Evolutionary conservation across 2,113 vertebrate species (phyloP).

Genomic region (Coptodon rendalli): DNA sequence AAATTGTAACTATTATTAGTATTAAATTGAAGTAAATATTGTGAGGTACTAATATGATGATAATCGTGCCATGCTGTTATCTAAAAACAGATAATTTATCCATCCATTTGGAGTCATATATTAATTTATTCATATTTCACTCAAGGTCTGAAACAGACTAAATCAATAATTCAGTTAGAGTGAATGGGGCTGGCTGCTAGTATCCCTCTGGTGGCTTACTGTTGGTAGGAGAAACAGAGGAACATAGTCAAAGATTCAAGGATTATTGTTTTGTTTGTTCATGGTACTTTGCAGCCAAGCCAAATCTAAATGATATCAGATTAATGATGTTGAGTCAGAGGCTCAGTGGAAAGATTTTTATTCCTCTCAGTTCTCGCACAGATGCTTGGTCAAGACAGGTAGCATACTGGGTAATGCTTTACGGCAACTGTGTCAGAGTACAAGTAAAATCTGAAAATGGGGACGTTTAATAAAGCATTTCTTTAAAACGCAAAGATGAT

Average conservation of each 20-base stretch:
- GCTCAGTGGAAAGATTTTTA: neutral
- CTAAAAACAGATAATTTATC: neutral
- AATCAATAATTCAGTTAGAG: slow-evolving; percentile 47
- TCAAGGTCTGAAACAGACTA: slow-evolving; percentile 30
- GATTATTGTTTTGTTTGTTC: slow-evolving; percentile 38
- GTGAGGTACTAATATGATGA: neutral
- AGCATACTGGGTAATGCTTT: neutral
- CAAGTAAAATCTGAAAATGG: neutral
- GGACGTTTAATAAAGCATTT: neutral
- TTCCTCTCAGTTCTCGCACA: neutral
- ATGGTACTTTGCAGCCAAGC: neutral
- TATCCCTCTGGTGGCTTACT: neutral
- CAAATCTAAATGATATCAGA: neutral
- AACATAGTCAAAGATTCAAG: neutral
- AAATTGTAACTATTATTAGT: neutral
- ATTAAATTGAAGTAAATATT: neutral
- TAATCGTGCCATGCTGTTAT: neutral
- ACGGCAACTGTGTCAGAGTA: neutral
- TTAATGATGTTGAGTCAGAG: slow-evolving; percentile 11
- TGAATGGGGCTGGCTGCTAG: slow-evolving; percentile 16
- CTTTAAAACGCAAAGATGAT: neutral
- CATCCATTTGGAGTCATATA: slow-evolving; percentile 6
- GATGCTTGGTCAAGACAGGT: neutral
- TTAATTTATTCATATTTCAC: slow-evolving; percentile 46
- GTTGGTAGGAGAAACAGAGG: slow-evolving; percentile 10